phyloP scores from a whole-genome alignment of 1,140 invertebrate species.

The Panulirus ornatus region DNA sequence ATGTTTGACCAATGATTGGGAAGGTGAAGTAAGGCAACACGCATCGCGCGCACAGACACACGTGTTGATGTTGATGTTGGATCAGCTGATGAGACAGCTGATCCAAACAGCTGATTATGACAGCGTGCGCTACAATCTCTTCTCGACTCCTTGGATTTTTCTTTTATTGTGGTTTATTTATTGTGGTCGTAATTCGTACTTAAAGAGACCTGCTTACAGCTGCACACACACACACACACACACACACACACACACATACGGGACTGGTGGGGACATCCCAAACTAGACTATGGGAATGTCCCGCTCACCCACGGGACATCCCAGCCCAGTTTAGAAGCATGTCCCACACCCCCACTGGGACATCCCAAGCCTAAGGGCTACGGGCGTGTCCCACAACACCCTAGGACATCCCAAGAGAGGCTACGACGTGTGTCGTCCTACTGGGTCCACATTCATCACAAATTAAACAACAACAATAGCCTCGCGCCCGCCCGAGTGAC shows the following conservation, averaged over 20 bases:
- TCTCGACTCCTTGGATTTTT: no score
- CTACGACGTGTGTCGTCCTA: background rate
- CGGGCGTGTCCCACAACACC: background rate
- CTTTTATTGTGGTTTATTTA: no score
- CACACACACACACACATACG: background rate
- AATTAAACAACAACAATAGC: constrained; percentile 55
- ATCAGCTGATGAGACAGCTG: no score
- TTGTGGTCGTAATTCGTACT: no score
- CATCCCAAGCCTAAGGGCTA: background rate
- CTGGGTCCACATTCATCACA: constrained; percentile 32
- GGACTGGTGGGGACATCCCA: background rate
- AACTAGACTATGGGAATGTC: background rate
- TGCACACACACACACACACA: background rate
- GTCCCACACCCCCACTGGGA: background rate
- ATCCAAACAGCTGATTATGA: no score
- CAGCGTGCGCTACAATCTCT: no score
- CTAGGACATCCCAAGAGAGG: background rate
- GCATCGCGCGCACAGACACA: no score
- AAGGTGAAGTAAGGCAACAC: no score
- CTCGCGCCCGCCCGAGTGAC: constrained; percentile 16
- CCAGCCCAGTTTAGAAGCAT: background rate
- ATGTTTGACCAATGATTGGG: no score
- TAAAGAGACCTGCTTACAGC: background rate
- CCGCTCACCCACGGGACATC: background rate
- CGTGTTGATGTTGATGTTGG: no score